Evolutionary conservation across 2,113 vertebrate species (phyloP).

Genomic region (Tapirus terrestris): DNA sequence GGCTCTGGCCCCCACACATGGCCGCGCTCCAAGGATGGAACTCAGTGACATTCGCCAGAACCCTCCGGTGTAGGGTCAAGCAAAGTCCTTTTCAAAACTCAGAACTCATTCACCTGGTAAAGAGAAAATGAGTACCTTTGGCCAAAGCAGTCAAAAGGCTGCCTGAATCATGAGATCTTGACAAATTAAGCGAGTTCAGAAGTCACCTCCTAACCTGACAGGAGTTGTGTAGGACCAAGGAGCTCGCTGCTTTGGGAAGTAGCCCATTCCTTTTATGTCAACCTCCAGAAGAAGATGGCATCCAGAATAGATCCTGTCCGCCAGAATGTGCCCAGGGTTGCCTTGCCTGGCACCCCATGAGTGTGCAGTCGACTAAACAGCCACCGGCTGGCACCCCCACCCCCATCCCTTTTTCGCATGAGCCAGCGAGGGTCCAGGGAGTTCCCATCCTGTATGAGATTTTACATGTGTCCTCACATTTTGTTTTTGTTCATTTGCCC

Average conservation of each 20-base stretch:
- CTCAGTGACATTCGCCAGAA: rapidly evolving
- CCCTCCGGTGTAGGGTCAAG: too few species aligned
- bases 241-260: too few species aligned
- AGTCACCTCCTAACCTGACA: background rate
- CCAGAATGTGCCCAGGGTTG: background rate
- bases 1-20: too few species aligned
- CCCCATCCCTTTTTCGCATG: too few species aligned
- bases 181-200: background rate
- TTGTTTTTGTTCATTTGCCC: background rate
- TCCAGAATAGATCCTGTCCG: background rate
- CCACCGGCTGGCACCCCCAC: background rate
- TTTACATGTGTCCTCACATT: background rate
- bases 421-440: background rate
- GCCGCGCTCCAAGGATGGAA: background rate
- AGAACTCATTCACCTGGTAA: background rate
- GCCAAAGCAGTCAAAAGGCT: background rate
- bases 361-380: background rate
- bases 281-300: background rate
- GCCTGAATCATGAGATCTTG: background rate
- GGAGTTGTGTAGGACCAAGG: background rate
- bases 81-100: background rate
- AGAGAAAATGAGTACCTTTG: background rate
- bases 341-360: background rate
- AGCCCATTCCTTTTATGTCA: rapidly evolving
- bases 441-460: background rate